A percentile compares a stretch with the other conserved stretches of the same genome.
phyloP scores from a whole-genome alignment of 2,888 invertebrate species.

The Bembecia ichneumoniformis region DNA sequence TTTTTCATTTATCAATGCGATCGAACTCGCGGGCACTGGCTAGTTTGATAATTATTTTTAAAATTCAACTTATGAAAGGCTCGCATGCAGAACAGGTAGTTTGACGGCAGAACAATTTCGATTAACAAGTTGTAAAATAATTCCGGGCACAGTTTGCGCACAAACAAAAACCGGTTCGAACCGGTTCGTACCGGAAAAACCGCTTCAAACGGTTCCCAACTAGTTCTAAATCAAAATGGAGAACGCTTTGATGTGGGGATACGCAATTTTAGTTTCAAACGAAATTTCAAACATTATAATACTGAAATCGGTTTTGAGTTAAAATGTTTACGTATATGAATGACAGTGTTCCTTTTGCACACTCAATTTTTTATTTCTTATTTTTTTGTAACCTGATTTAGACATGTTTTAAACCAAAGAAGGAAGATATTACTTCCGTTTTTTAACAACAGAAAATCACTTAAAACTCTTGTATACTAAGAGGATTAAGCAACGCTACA shows the following conservation, averaged over 20 bases:
- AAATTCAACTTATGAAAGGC: too few species aligned
- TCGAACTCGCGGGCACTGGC: too few species aligned
- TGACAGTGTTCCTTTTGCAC: too few species aligned
- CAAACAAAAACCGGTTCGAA: slow-evolving; percentile 1
- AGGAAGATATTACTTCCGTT: too few species aligned
- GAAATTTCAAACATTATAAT: background rate
- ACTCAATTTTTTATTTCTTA: too few species aligned
- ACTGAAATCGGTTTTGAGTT: background rate
- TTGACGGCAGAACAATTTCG: background rate
- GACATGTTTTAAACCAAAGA: too few species aligned
- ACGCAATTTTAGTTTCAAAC: slow-evolving; percentile 1
- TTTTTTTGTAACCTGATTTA: too few species aligned
- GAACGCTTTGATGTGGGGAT: slow-evolving; percentile 3
- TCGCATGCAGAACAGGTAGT: background rate
- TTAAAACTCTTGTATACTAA: too few species aligned
- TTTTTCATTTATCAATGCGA: too few species aligned
- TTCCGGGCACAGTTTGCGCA: background rate
- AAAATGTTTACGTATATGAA: background rate
- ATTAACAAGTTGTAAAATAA: background rate
- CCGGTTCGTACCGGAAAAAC: slow-evolving; percentile 1
- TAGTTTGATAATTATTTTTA: too few species aligned
- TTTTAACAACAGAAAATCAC: too few species aligned
- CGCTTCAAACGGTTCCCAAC: slow-evolving; percentile 1
- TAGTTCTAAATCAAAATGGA: slow-evolving; percentile 3
- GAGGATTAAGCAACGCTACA: too few species aligned